phyloP scores from a whole-genome alignment of 2,113 vertebrate species.

The Gnathochromis pfefferi region DNA sequence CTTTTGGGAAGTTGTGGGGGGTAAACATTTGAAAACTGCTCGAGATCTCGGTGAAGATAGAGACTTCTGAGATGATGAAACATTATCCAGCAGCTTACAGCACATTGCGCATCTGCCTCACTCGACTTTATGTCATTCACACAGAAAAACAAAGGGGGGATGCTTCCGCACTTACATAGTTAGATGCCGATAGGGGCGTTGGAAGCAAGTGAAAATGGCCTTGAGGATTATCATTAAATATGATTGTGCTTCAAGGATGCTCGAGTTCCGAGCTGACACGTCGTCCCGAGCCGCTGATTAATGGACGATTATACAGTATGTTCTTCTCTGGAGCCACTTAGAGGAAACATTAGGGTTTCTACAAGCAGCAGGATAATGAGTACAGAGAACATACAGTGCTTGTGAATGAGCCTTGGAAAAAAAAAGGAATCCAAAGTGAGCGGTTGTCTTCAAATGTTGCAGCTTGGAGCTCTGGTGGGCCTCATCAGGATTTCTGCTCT shows the following conservation, averaged over 20 bases:
- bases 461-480: constrained; percentile 6
- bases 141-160: background rate
- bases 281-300: constrained; percentile 44
- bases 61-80: constrained; percentile 46
- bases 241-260: constrained; percentile 54
- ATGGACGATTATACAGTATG: constrained; percentile 39
- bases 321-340: constrained; percentile 31
- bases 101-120: constrained; percentile 7
- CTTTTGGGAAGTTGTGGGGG: constrained; percentile 24
- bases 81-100: background rate
- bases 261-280: constrained; percentile 17
- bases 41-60: constrained; percentile 9
- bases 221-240: constrained; percentile 37
- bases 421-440: background rate
- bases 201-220: constrained; percentile 5
- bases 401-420: background rate
- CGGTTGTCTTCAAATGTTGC: constrained; percentile 23
- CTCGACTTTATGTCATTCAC: background rate
- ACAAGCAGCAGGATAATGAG: constrained; percentile 35
- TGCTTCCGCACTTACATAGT: background rate
- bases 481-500: constrained; percentile 32
- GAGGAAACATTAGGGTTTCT: constrained; percentile 17
- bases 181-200: background rate
- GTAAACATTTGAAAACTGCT: constrained; percentile 36
- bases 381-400: background rate